Conservation (phyloP, 2,888 invertebrate genomes). For the Miltochrista miniata region DNA sequence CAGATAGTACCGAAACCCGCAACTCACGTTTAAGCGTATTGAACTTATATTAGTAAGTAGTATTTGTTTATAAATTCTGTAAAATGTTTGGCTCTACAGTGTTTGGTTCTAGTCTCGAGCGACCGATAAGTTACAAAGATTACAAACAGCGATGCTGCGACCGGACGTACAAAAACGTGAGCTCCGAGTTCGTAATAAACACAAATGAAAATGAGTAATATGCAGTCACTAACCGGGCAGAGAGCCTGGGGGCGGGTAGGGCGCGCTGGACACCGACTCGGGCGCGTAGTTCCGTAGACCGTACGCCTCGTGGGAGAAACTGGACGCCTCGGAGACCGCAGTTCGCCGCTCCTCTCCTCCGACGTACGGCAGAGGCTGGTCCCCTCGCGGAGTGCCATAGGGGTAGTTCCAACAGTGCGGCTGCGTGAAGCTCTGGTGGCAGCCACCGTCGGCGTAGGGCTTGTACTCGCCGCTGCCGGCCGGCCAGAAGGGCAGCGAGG, state of each 20-base stretch:
- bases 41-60: slow-evolving; percentile 31
- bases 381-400: slow-evolving; percentile 85
- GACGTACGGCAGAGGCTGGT: slow-evolving; percentile 88
- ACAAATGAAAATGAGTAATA: slow-evolving; percentile 36
- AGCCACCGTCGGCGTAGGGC: slow-evolving; percentile 83
- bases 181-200: slow-evolving; percentile 46
- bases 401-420: slow-evolving; percentile 89
- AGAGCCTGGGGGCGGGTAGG: slow-evolving; percentile 91
- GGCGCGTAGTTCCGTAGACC: slow-evolving; percentile 89
- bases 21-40: slow-evolving; percentile 35
- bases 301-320: slow-evolving; percentile 90
- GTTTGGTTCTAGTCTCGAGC: slow-evolving; percentile 57
- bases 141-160: slow-evolving; percentile 65
- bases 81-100: slow-evolving; percentile 63
- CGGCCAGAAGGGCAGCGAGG: slow-evolving; percentile 88
- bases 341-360: slow-evolving; percentile 88
- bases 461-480: slow-evolving; percentile 85
- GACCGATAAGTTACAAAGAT: slow-evolving; percentile 72
- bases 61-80: slow-evolving; percentile 73
- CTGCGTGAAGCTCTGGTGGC: slow-evolving; percentile 88
- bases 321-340: slow-evolving; percentile 84
- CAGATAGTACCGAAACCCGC: slow-evolving; percentile 23
- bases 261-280: slow-evolving; percentile 89
- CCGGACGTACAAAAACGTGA: slow-evolving; percentile 66
- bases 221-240: slow-evolving; percentile 75